Evolutionary conservation across 2,113 vertebrate species (phyloP).

Genomic region (Dermatemys mawii): DNA sequence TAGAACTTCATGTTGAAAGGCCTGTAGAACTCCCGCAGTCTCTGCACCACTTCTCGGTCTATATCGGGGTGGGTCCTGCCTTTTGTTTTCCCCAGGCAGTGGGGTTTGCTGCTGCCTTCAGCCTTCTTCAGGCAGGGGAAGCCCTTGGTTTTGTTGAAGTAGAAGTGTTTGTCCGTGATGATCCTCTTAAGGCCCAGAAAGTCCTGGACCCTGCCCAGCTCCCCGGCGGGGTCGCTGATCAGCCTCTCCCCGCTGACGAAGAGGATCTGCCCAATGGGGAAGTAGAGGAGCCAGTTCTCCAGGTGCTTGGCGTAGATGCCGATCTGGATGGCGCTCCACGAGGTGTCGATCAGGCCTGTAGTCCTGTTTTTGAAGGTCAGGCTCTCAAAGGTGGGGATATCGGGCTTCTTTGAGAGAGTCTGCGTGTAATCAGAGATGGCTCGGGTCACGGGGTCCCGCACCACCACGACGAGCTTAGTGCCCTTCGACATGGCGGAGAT

Average conservation of each 20-base stretch:
- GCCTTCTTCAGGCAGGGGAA: constrained; percentile 98
- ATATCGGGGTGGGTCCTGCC: constrained; percentile 91
- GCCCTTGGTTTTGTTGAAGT: constrained; percentile 99
- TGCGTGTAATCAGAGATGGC: constrained; percentile 93
- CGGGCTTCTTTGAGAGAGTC: constrained; percentile 90
- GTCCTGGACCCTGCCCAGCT: constrained; percentile 95
- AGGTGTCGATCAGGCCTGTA: constrained; percentile 93
- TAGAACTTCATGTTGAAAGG: constrained; percentile 97
- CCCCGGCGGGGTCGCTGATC: constrained; percentile 92
- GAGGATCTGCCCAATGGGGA: constrained; percentile 91
- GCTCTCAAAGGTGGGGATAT: constrained; percentile 93
- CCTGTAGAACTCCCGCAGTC: constrained; percentile 91
- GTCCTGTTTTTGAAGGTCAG: constrained; percentile 95
- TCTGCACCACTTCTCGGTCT: constrained; percentile 85
- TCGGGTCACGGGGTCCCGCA: constrained; percentile 89
- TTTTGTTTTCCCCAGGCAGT: constrained; percentile 97
- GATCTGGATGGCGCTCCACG: constrained; percentile 96
- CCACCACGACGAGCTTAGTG: constrained; percentile 92
- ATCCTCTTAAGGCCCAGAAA: constrained; percentile 96
- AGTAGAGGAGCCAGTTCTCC: constrained; percentile 95
- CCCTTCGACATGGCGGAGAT: constrained; percentile 89
- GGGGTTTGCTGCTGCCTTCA: constrained; percentile 94
- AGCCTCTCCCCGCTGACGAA: constrained; percentile 94
- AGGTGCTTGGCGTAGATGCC: constrained; percentile 97
- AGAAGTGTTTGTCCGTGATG: constrained; percentile 98